Evolutionary conservation across 30 jellyfish, hydroid and myxozoan genomes (phyloP).

Genomic region (Cassiopea andromeda): DNA sequence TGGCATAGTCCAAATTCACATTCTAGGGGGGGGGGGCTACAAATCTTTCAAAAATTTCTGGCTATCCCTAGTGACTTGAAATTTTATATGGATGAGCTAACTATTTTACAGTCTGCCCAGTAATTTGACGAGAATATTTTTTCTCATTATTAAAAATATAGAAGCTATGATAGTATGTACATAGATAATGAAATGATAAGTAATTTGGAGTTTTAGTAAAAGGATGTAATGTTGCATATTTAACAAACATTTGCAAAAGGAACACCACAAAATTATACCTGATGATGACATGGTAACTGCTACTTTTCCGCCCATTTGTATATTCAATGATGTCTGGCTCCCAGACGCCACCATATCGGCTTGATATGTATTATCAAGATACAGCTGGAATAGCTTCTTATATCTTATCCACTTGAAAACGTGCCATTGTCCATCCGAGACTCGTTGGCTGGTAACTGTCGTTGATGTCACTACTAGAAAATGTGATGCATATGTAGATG

Average conservation of each 20-base stretch:
- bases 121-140: too few relatives aligned
- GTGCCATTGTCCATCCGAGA: slow-evolving; percentile 67
- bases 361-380: slow-evolving; percentile 2
- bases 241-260: neutral
- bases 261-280: neutral
- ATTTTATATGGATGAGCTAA: too few relatives aligned
- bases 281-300: slow-evolving; percentile 24
- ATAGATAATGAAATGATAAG: too few relatives aligned
- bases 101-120: too few relatives aligned
- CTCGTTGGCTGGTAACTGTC: neutral
- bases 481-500: neutral
- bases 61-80: too few relatives aligned
- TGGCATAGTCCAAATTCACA: too few relatives aligned
- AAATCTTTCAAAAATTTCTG: too few relatives aligned
- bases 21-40: too few relatives aligned
- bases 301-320: slow-evolving; percentile 11
- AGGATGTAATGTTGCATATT: too few relatives aligned
- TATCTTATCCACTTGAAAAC: slow-evolving; percentile 45
- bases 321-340: slow-evolving; percentile 28
- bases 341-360: slow-evolving; percentile 8
- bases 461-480: neutral
- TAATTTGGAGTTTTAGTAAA: too few relatives aligned
- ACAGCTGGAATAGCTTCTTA: slow-evolving; percentile 5
- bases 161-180: too few relatives aligned
- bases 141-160: too few relatives aligned